phyloP scores from a whole-genome alignment of 2,888 invertebrate species.

The Dasypolia templi region DNA sequence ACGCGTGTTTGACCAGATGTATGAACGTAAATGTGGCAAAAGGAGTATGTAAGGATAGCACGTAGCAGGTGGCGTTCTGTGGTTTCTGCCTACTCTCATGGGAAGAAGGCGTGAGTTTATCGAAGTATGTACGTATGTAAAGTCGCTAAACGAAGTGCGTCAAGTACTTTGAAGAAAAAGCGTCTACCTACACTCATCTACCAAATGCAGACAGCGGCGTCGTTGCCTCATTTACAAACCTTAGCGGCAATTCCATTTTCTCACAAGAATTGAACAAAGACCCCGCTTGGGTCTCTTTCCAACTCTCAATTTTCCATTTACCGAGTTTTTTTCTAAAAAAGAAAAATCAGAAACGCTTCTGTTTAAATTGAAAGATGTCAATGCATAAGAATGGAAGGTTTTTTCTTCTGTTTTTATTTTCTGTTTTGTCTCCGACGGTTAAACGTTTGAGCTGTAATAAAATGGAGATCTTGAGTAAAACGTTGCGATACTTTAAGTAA shows the following conservation, averaged over 20 bases:
- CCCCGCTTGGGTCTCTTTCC: conserved; percentile 58
- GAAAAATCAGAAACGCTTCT: conserved; percentile 59
- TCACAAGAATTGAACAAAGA: conserved; percentile 67
- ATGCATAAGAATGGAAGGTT: conserved; percentile 61
- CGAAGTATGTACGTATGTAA: too few species aligned
- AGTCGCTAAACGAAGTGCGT: conserved; percentile 27
- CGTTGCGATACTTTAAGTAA: conserved; percentile 26
- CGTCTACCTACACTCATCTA: conserved; percentile 43
- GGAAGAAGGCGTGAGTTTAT: too few species aligned
- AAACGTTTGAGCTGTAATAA: conserved; percentile 50
- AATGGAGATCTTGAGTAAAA: conserved; percentile 29
- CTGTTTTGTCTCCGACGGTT: conserved; percentile 42
- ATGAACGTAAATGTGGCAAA: too few species aligned
- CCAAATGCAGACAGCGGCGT: conserved; percentile 54
- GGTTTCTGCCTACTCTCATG: too few species aligned
- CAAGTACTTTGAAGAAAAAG: conserved; percentile 50
- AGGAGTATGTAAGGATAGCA: too few species aligned
- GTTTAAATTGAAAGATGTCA: conserved; percentile 68
- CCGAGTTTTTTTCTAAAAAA: conserved; percentile 59
- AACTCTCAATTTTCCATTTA: conserved; percentile 68
- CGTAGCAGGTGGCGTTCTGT: too few species aligned
- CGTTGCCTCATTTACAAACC: conserved; percentile 67
- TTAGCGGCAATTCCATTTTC: conserved; percentile 69
- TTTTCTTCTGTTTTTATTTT: conserved; percentile 46
- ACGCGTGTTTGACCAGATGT: too few species aligned